Conservation (phyloP, 2,888 invertebrate genomes). For the Drosophila maculinotata region DNA sequence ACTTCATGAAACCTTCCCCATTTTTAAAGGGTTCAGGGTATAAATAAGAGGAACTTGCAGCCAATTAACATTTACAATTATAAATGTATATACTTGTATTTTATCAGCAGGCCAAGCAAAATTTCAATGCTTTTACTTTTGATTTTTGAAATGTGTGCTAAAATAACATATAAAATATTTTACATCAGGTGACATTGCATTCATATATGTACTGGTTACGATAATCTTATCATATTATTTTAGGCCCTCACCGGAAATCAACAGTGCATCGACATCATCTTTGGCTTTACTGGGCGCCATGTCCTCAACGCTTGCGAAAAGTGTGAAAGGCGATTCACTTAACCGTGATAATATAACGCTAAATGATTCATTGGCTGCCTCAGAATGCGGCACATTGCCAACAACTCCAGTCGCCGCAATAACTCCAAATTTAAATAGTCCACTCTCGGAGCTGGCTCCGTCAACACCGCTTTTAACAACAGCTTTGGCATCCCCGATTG, state of each 20-base stretch:
- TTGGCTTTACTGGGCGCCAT: constrained; percentile 45
- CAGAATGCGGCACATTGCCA: constrained; percentile 54
- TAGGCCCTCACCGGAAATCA: constrained; percentile 43
- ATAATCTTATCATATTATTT: constrained; percentile 2
- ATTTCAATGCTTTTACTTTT: constrained; percentile 17
- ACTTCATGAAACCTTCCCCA: too few species aligned
- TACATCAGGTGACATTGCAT: neutral
- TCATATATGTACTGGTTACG: neutral
- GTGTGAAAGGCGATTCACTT: constrained; percentile 20
- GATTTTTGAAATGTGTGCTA: constrained; percentile 14
- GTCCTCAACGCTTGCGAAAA: constrained; percentile 59
- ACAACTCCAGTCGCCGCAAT: constrained; percentile 51
- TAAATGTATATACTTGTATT: neutral
- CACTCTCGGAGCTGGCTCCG: constrained; percentile 59
- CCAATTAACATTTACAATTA: too few species aligned
- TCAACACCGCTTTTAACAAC: constrained; percentile 60
- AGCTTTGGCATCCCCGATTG: constrained; percentile 65
- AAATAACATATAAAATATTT: neutral
- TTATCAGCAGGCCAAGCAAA: constrained; percentile 29
- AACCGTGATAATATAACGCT: constrained; percentile 22
- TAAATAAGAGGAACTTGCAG: too few species aligned
- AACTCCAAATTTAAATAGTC: constrained; percentile 47
- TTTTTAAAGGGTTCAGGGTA: too few species aligned
- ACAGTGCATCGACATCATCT: constrained; percentile 57
- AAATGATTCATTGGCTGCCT: constrained; percentile 36